These are phyloP conservation scores for Alentia gelatinosa DNA, from an alignment of 2,888 invertebrate genomes.

Conservation along the genomic window DNA sequence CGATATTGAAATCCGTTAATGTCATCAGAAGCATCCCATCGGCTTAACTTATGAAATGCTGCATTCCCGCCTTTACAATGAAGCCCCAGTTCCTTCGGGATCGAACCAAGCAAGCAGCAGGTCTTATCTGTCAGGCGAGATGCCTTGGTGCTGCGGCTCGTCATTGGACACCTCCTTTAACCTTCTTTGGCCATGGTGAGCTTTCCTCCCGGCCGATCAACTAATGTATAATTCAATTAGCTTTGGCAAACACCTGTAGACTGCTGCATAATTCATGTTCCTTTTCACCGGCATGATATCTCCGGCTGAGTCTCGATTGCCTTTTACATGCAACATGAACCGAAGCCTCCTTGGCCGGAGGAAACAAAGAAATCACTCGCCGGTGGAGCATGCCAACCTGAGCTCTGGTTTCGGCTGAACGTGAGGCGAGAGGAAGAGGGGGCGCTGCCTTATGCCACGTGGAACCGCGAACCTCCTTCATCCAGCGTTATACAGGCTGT, in stretches of 20 bases:
- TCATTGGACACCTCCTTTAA: background rate
- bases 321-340: conserved; percentile 43
- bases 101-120: background rate
- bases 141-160: background rate
- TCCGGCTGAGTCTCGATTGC: conserved; percentile 1
- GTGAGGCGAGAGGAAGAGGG: too few species aligned
- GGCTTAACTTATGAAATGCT: conserved; percentile 23
- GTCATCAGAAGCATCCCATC: background rate
- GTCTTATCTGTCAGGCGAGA: background rate
- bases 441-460: background rate
- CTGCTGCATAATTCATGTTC: background rate
- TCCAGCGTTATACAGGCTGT: too few species aligned
- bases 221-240: conserved; percentile 21
- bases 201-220: background rate
- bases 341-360: background rate
- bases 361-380: conserved; percentile 36
- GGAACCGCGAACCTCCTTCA: background rate
- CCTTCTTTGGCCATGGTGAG: background rate
- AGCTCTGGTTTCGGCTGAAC: background rate
- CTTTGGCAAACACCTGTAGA: background rate
- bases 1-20: conserved; percentile 43
- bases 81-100: background rate
- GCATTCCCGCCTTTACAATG: background rate
- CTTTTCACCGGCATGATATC: background rate
- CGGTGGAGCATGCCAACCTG: background rate